A percentile compares a stretch with the other conserved stretches of the same genome.
phyloP scores from a whole-genome alignment of 2,888 invertebrate species.

The Bedellia somnulentella region DNA sequence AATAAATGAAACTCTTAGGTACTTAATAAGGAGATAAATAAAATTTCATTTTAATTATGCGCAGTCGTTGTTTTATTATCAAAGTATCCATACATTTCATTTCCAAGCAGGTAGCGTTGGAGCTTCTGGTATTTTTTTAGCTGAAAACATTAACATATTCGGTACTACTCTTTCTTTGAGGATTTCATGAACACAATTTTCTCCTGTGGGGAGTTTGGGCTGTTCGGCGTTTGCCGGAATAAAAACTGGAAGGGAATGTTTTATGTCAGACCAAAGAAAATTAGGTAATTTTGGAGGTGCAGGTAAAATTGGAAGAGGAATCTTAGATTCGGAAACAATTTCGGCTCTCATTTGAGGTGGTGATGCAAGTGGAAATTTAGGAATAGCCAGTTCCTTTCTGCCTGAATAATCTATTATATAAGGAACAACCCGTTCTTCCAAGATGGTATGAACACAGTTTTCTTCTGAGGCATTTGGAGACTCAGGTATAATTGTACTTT shows the following conservation, averaged over 20 bases:
- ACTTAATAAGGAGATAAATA: neutral
- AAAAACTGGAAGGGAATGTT: neutral
- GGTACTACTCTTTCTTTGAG: no score
- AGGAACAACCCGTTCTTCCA: neutral
- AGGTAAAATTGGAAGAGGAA: neutral
- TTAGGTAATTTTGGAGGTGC: no score
- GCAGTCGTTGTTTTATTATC: neutral
- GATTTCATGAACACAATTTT: no score
- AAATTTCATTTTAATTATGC: neutral
- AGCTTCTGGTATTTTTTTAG: no score
- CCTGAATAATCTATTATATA: neutral
- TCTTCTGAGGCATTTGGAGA: neutral
- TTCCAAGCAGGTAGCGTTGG: neutral
- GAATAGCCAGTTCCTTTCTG: no score
- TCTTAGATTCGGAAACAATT: neutral
- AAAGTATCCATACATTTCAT: neutral
- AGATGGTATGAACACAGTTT: neutral
- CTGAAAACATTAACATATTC: no score
- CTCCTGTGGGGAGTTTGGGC: no score
- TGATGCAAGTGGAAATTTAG: no score
- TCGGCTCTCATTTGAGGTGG: neutral
- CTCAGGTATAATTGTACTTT: neutral
- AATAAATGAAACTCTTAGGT: constrained; percentile 12
- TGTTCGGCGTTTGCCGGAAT: no score
- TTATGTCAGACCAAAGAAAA: neutral